Evolutionary conservation across 1,140 invertebrate genomes (phyloP).

Genomic region (Pinna nobilis): DNA sequence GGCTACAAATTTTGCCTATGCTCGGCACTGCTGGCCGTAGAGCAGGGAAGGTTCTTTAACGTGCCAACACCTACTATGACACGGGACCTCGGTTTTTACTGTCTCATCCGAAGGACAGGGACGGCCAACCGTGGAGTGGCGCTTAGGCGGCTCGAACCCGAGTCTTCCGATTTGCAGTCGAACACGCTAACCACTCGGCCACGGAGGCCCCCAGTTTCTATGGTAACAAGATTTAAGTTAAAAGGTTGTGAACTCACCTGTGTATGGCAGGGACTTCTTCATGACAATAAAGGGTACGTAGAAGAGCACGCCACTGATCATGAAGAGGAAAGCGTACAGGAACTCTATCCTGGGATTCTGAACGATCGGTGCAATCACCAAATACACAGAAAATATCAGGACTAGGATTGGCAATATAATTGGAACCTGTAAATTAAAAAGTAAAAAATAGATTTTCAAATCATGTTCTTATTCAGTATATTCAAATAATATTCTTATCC

Average conservation of each 20-base stretch:
- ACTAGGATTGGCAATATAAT: slow-evolving; percentile 85
- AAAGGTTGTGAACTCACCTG: slow-evolving; percentile 65
- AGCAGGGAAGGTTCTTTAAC: no score
- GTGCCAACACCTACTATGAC: no score
- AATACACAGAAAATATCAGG: slow-evolving; percentile 82
- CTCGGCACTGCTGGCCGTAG: no score
- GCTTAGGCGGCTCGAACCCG: no score
- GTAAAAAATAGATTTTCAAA: not conserved
- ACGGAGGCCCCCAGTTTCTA: no score
- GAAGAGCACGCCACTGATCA: slow-evolving; percentile 82
- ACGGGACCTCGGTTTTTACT: no score
- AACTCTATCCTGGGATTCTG: slow-evolving; percentile 86
- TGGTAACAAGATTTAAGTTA: not conserved
- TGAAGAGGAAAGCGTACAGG: slow-evolving; percentile 85
- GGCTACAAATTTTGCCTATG: no score
- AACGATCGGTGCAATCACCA: slow-evolving; percentile 86
- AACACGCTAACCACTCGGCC: no score
- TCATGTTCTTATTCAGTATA: not conserved
- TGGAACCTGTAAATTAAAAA: slow-evolving; percentile 81
- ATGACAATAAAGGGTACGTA: slow-evolving; percentile 88
- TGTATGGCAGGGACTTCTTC: slow-evolving; percentile 74
- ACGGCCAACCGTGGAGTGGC: no score
- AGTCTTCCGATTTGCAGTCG: no score
- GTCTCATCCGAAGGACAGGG: no score
- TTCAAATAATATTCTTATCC: not conserved